phyloP scores from a whole-genome alignment of 2,113 vertebrate species.

The Cavia aperea region DNA sequence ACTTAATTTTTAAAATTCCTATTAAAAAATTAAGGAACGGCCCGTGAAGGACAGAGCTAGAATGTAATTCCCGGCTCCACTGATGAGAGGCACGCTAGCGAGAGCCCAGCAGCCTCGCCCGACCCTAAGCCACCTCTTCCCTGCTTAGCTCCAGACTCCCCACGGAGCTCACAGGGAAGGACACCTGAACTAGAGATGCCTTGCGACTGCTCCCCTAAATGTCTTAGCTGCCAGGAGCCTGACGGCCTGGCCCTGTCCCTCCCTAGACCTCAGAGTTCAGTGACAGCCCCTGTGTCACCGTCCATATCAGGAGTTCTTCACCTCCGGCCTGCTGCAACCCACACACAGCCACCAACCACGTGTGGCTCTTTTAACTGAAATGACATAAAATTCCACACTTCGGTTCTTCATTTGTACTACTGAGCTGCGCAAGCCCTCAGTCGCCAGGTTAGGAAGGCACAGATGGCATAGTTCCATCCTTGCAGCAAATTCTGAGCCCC shows the following conservation, averaged over 20 bases:
- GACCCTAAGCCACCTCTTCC: neutral
- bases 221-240: neutral
- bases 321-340: neutral
- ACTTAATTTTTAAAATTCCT: conserved; percentile 1
- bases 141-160: neutral
- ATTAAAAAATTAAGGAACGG: neutral
- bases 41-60: neutral
- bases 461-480: neutral
- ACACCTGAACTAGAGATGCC: neutral
- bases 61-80: neutral
- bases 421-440: neutral
- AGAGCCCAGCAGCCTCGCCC: neutral
- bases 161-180: neutral
- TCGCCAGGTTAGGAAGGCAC: neutral
- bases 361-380: neutral
- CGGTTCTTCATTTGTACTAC: neutral
- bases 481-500: neutral
- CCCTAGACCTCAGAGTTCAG: neutral
- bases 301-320: neutral
- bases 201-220: neutral
- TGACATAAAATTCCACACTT: neutral
- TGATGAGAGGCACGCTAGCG: neutral
- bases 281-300: neutral
- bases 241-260: neutral
- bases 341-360: neutral